A percentile compares a stretch with the other conserved stretches of the same genome.
These are phyloP conservation scores for Brachionus calyciflorus DNA, from an alignment of 1,140 invertebrate genomes.

Conservation along the genomic window DNA sequence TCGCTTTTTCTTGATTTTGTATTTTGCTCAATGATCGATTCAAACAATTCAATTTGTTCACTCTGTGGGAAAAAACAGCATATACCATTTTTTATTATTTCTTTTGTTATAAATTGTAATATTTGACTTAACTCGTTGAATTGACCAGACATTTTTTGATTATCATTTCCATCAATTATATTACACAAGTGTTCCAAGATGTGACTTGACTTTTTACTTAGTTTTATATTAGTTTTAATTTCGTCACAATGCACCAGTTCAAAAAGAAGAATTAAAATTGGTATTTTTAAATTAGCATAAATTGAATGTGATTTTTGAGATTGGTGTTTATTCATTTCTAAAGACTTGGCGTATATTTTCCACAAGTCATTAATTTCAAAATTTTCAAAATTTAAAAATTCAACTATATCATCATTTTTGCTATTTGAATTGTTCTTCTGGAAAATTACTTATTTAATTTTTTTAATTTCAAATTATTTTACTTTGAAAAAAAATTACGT, in stretches of 20 bases:
- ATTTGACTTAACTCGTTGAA: background rate
- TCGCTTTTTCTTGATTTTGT: no score
- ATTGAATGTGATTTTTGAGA: background rate
- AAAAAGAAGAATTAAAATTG: conserved; percentile 19
- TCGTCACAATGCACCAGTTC: conserved; percentile 27
- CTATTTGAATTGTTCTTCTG: background rate
- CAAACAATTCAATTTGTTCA: background rate
- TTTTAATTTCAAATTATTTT: no score
- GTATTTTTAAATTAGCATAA: background rate
- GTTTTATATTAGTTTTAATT: conserved; percentile 13
- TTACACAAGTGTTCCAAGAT: background rate
- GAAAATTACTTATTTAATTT: no score
- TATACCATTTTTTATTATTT: conserved; percentile 35
- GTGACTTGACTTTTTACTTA: background rate
- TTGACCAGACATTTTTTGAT: background rate
- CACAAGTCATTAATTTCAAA: conserved; percentile 30
- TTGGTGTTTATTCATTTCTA: background rate
- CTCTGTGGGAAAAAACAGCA: background rate
- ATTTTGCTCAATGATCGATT: background rate
- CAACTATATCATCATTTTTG: background rate
- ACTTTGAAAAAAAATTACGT: background rate
- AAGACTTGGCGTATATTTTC: conserved; percentile 24
- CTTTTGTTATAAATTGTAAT: background rate
- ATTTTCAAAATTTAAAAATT: conserved; percentile 7
- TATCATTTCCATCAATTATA: conserved; percentile 11